These are phyloP conservation scores for Melinopterus prodromus DNA, from an alignment of 2,888 invertebrate species.

Conservation along the genomic window DNA sequence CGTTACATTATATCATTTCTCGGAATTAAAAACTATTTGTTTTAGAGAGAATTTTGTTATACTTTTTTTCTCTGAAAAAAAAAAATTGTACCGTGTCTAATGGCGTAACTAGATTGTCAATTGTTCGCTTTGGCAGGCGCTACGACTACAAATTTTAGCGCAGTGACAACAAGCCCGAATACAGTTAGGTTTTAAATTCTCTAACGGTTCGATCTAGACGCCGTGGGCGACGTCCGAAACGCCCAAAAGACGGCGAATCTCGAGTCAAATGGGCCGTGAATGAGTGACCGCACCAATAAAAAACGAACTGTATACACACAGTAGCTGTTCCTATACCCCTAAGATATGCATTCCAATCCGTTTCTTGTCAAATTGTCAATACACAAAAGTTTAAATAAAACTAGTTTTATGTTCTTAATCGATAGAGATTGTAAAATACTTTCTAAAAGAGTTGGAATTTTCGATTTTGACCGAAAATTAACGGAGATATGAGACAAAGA, in stretches of 20 bases:
- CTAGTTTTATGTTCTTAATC: neutral
- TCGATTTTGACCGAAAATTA: neutral
- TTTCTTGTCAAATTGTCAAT: neutral
- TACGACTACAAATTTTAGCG: conserved; percentile 4
- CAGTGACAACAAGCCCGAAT: neutral
- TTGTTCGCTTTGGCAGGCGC: neutral
- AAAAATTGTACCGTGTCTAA: neutral
- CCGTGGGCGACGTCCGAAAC: neutral
- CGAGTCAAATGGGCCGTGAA: neutral
- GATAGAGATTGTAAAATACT: neutral
- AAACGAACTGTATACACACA: conserved; percentile 4
- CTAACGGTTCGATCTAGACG: neutral
- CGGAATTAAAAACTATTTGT: conserved; percentile 4
- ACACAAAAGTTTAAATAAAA: neutral
- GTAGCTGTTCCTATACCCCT: neutral
- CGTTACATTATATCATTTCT: neutral
- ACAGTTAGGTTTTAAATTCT: neutral
- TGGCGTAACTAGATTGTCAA: neutral
- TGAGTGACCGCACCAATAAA: neutral
- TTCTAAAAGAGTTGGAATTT: neutral
- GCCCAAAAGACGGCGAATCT: neutral
- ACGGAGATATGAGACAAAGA: neutral
- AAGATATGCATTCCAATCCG: neutral
- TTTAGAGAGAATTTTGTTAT: neutral
- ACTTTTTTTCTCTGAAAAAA: neutral